Evolutionary conservation across 2,113 vertebrate genomes (phyloP).

Genomic region (Dolichotis patagonum): DNA sequence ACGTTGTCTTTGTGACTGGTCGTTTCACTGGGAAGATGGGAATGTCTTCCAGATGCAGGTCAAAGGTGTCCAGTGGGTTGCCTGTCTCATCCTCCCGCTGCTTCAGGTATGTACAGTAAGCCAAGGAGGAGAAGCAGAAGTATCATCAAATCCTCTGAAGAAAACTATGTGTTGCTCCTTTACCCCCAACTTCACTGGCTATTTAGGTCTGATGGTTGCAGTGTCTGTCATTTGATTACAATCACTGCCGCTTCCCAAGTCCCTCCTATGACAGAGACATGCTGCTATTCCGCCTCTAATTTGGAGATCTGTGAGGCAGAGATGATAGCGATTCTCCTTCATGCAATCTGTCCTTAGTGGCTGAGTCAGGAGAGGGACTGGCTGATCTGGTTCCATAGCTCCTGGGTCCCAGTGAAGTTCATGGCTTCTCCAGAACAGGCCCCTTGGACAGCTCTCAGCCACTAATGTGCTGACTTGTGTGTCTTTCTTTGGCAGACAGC

Average conservation of each 20-base stretch:
- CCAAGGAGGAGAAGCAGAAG: neutral
- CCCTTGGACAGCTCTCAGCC: fast-evolving
- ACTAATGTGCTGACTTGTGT: neutral
- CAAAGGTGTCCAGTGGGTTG: neutral
- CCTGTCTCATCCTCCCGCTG: neutral
- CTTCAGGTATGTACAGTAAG: neutral
- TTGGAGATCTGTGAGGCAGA: neutral
- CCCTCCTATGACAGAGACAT: neutral
- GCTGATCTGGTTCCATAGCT: neutral
- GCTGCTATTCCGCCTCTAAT: neutral
- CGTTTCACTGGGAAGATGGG: neutral
- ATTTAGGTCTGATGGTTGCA: neutral
- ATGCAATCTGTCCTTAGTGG: neutral
- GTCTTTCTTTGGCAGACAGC: neutral
- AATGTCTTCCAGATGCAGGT: neutral
- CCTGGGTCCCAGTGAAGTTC: fast-evolving
- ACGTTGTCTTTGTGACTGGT: neutral
- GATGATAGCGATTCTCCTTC: neutral
- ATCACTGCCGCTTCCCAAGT: neutral
- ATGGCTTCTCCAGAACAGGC: neutral
- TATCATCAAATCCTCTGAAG: neutral
- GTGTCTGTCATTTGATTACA: neutral
- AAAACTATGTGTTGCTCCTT: neutral
- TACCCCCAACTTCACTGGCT: neutral
- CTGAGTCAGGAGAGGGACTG: neutral